Base-by-base conservation (phyloP, 2,797 vertebrate species). In the Artibeus lituratus region DNA sequence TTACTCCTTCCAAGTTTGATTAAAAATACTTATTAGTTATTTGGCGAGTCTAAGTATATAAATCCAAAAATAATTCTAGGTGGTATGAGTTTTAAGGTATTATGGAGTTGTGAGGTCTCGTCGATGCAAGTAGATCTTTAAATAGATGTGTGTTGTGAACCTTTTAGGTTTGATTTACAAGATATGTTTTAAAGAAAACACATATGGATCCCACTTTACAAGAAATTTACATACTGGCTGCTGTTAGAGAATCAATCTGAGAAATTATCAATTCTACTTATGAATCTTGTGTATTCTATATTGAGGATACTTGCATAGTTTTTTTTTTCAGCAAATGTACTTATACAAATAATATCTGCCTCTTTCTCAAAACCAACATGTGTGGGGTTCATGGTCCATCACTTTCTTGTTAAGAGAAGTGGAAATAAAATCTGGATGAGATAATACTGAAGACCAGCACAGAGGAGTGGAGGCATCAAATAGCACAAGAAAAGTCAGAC, bases 21-120 rank as follows among this genome's bases (percentile, higher is more conserved):
- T 47, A 80, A 51, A 8, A 74, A 24, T 89, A 57, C 72, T 70
- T 92, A 91, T 89, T 47, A 57, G 53, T 78, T n/a, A 32, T 55
- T 32, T 77, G 49, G 4, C 9, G 88, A 86, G 1, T 39, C 35
- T 53, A 94, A 18, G n/a, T 29, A 96, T 44, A 32, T 12, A 93
- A 80, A 59, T 42, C 2, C 4, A 80, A 57, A 76, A 70, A 15
- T 8, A 49, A 11, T 39, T 55, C 8, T 77, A 93, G 76, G 16
- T 42, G 4, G 0, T 65, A 21, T 12, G 0, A 80, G 1, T 22
- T 65, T 55, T 95, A 86, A 76, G 11, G 0, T 86, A 91, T 82
- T 51, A 37, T 10, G 12, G 18, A 78, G 29, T 10, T 92, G 39
- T 39, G 29, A 91, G 51, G 0, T 5, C 26, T 26, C 10, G 24